Base-by-base conservation (phyloP, 2,113 vertebrate genomes). In the Macrotus californicus region DNA sequence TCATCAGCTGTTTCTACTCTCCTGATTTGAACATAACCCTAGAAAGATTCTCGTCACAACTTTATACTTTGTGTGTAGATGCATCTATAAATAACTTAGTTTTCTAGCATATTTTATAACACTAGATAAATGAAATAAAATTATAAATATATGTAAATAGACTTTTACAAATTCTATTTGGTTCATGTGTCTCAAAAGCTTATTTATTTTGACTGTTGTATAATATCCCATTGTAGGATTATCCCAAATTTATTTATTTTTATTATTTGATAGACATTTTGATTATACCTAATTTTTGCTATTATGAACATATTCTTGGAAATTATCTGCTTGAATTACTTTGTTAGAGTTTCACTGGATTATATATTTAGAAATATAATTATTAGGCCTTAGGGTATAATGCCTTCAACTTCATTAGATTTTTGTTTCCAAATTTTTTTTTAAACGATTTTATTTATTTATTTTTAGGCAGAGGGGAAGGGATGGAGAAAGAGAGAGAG, bases 261-360 rank as follows among this genome's bases (percentile, higher is more conserved):
- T 3, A 84, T 89, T 73, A 70, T 22, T 69, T 80, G 52, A 70
- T 76, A 92, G 52, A 56, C 56, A 52, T 94, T 88, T 94, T 94
- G 84, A 52, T 22, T 91, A 1, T 81, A 70, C 26, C 34, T 48
- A 34, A 1, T 50, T 94, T 97, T 92, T 96, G 34, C 46, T 70
- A 6, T 69, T 82, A 75, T 73, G 76, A 89, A 87, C 31, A 50
- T 84, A 77, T 16, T 67, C 14, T 91, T 93, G 2, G 72, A 91
- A 91, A 46, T 31, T 82, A 21, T 76, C 39, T 93, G 61, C 75
- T 81, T 67, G 21, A 95, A 50, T 41, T n/a, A 64, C 72, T 93
- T 84, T 76, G 66, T 83, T 83, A 87, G 50, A 39, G 11, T 81
- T 73, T 94, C 86, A 75, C 5, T 81, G 54, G 34, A 43, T 80